Percentiles rank a stretch among this genome's conserved stretches.
These are phyloP conservation scores for Parauchenoglanis ngamensis DNA, from an alignment of 2,797 vertebrate genomes.

Conservation along the genomic window DNA sequence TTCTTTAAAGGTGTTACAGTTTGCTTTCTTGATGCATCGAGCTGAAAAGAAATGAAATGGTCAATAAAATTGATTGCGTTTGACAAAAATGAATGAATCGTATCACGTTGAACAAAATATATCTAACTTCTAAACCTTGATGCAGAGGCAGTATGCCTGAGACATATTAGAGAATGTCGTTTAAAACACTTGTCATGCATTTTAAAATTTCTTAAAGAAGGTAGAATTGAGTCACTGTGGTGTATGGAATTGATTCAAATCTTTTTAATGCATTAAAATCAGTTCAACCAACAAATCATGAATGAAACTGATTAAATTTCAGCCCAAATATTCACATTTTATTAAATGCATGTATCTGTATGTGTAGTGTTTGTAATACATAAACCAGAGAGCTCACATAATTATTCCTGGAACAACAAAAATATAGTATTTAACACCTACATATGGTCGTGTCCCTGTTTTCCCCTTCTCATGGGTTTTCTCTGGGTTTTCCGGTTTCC, in stretches of 20 bases:
- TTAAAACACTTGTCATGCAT: background rate
- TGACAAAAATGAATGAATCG: background rate
- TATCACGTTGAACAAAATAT: background rate
- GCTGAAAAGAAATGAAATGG: background rate
- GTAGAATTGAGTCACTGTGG: background rate
- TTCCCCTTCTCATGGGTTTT: background rate
- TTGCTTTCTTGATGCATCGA: background rate
- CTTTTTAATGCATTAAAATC: background rate
- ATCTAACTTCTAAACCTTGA: background rate
- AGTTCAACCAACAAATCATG: background rate
- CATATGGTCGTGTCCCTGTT: background rate
- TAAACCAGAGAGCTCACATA: too few relatives aligned
- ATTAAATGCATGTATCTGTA: background rate
- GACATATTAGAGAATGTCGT: background rate
- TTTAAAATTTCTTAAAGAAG: background rate
- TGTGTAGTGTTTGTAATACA: too few relatives aligned
- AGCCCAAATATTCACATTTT: background rate
- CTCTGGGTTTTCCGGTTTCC: background rate
- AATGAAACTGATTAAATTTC: background rate
- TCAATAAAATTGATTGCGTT: background rate
- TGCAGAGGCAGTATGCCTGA: background rate
- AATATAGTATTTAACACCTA: background rate
- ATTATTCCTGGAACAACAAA: background rate
- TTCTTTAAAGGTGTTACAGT: background rate
- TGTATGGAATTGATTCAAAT: background rate